These are phyloP conservation scores for Puntigrus tetrazona DNA, from an alignment of 2,113 vertebrate species.

Conservation along the genomic window DNA sequence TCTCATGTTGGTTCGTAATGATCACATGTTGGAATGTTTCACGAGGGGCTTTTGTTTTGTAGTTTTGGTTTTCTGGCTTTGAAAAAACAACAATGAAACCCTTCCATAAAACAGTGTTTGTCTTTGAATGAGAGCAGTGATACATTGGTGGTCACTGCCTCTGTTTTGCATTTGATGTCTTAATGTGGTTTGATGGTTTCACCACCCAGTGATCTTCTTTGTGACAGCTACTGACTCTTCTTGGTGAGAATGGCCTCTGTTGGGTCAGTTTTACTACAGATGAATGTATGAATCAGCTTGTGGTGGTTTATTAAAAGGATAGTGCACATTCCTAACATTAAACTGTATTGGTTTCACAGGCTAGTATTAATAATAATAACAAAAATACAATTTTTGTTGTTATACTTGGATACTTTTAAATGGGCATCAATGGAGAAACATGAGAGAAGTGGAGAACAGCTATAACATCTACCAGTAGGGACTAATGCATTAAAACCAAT, in stretches of 20 bases:
- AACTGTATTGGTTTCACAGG: background rate
- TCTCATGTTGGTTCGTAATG: conserved; percentile 18
- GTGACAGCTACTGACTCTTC: background rate
- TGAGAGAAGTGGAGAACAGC: no score
- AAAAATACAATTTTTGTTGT: no score
- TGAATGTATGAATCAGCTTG: conserved; percentile 15
- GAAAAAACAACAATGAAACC: conserved; percentile 36
- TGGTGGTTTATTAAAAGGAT: conserved; percentile 4
- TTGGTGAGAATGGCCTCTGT: background rate
- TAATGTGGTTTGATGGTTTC: conserved; percentile 35
- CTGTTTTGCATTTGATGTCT: conserved; percentile 12
- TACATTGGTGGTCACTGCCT: conserved; percentile 27
- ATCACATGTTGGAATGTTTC: conserved; percentile 33
- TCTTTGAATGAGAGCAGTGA: conserved; percentile 20
- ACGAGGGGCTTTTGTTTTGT: conserved; percentile 24
- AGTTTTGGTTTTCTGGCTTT: conserved; percentile 40
- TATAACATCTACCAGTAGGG: no score
- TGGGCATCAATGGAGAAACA: no score
- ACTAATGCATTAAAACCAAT: no score
- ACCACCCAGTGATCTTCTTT: background rate
- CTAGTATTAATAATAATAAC: no score
- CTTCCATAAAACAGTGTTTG: conserved; percentile 43
- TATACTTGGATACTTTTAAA: no score
- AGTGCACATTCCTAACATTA: background rate
- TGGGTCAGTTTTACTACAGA: background rate